phyloP scores from a whole-genome alignment of 2,797 vertebrate species.

The Champsocephalus gunnari region DNA sequence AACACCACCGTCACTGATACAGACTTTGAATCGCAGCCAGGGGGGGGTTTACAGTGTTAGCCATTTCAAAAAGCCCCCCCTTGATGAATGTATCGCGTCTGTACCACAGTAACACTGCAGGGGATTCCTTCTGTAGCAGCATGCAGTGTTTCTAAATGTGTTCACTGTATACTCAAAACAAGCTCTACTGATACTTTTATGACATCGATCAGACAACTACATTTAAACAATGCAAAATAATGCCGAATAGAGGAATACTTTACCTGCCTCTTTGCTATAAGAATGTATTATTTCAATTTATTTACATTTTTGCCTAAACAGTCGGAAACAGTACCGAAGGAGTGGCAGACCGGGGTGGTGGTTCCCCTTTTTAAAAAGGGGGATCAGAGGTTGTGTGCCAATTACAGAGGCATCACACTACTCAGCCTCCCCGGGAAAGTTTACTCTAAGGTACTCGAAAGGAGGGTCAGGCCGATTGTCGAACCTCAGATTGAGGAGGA shows the following conservation, averaged over 20 bases:
- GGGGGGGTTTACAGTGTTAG: slow-evolving; percentile 37
- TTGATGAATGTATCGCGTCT: slow-evolving; percentile 30
- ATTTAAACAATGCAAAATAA: neutral
- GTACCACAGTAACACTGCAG: slow-evolving; percentile 32
- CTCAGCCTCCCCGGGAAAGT: too few relatives aligned
- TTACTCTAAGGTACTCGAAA: too few relatives aligned
- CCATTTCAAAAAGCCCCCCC: slow-evolving; percentile 27
- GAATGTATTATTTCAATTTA: neutral
- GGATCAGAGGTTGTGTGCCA: too few relatives aligned
- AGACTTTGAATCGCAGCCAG: slow-evolving; percentile 44
- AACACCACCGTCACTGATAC: slow-evolving; percentile 43
- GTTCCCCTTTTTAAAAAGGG: too few relatives aligned
- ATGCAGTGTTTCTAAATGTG: slow-evolving; percentile 24
- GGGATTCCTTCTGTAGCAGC: slow-evolving; percentile 27
- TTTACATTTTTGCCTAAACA: neutral
- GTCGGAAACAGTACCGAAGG: too few relatives aligned
- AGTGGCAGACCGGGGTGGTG: too few relatives aligned
- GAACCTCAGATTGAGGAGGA: too few relatives aligned
- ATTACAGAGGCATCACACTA: too few relatives aligned
- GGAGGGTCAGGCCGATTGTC: too few relatives aligned
- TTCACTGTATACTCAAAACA: slow-evolving; percentile 1
- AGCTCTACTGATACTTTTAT: slow-evolving; percentile 6
- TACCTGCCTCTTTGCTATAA: neutral
- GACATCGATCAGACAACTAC: neutral
- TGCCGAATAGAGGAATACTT: neutral